phyloP scores from a whole-genome alignment of 64 coral and sea anemone genomes.

The Montipora foliosa region DNA sequence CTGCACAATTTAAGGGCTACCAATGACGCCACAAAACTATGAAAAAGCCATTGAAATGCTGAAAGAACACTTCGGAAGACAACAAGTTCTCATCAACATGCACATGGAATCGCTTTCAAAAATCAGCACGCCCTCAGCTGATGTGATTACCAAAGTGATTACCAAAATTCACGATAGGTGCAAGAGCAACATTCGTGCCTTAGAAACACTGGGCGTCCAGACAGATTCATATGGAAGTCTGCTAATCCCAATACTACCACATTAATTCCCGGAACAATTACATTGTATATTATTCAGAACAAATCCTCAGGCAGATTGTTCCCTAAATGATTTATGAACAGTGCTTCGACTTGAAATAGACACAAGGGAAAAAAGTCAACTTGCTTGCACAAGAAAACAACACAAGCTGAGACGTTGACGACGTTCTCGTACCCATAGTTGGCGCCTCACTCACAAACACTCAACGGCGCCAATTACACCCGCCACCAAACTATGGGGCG shows the following conservation, averaged over 20 bases:
- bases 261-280: conserved; percentile 42
- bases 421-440: conserved; percentile 46
- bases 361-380: conserved; percentile 65
- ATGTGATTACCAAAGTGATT: conserved; percentile 16
- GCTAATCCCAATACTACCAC: conserved; percentile 69
- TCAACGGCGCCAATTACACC: conserved; percentile 20
- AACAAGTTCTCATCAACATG: conserved; percentile 38
- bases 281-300: conserved; percentile 42
- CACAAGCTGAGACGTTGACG: conserved; percentile 39
- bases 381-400: conserved; percentile 39
- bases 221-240: conserved; percentile 79
- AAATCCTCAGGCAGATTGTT: conserved; percentile 46
- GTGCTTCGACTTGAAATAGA: conserved; percentile 61
- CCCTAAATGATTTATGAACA: conserved; percentile 50
- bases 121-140: conserved; percentile 29
- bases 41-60: conserved; percentile 56
- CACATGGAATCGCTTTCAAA: conserved; percentile 50
- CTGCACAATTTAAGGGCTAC: conserved; percentile 26
- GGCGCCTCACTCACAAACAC: conserved; percentile 60
- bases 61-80: conserved; percentile 33
- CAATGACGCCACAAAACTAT: conserved; percentile 62
- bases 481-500: too few species aligned
- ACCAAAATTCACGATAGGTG: conserved; percentile 70
- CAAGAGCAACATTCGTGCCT: conserved; percentile 71
- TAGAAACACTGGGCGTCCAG: conserved; percentile 67